Evolutionary conservation across 2,888 invertebrate genomes (phyloP).

Genomic region (Netelia fuscicornis): DNA sequence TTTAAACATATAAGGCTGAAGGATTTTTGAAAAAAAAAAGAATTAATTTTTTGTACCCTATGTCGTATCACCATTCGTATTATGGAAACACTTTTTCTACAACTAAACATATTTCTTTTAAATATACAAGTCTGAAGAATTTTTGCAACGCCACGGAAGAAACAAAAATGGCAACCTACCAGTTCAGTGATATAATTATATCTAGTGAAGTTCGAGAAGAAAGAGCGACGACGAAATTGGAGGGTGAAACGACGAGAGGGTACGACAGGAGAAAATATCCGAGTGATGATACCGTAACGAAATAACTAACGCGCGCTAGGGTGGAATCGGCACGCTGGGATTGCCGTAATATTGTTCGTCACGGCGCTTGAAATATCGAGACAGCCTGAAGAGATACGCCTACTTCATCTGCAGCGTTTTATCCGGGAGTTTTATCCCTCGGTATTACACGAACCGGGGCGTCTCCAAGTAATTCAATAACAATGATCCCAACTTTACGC

Average conservation of each 20-base stretch:
- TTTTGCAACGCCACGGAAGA: no score
- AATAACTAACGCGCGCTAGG: slow-evolving; percentile 11
- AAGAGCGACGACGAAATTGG: not conserved
- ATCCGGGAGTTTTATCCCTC: slow-evolving; percentile 75
- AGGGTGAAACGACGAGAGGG: slow-evolving; percentile 35
- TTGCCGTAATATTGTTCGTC: slow-evolving; percentile 52
- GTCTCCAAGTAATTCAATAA: slow-evolving; percentile 82
- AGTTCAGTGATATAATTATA: no score
- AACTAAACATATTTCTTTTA: not conserved
- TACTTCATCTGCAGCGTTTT: slow-evolving; percentile 78
- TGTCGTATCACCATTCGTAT: no score
- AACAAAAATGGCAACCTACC: not conserved
- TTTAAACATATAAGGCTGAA: not conserved
- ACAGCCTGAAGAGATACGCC: slow-evolving; percentile 73
- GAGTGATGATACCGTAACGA: slow-evolving; percentile 13
- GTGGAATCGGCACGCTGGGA: slow-evolving; percentile 42
- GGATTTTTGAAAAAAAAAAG: no score
- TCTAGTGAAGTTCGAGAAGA: not conserved
- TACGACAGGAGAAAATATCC: slow-evolving; percentile 5
- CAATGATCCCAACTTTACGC: slow-evolving; percentile 54
- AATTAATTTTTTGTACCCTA: no score
- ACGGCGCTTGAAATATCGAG: slow-evolving; percentile 53
- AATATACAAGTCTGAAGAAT: no score
- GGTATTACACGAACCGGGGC: slow-evolving; percentile 75
- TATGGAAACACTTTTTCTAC: no score